Evolutionary conservation across 2,113 vertebrate species (phyloP), one percentile per base, ranked within the genome.

Genomic region (Bungarus multicinctus): DNA sequence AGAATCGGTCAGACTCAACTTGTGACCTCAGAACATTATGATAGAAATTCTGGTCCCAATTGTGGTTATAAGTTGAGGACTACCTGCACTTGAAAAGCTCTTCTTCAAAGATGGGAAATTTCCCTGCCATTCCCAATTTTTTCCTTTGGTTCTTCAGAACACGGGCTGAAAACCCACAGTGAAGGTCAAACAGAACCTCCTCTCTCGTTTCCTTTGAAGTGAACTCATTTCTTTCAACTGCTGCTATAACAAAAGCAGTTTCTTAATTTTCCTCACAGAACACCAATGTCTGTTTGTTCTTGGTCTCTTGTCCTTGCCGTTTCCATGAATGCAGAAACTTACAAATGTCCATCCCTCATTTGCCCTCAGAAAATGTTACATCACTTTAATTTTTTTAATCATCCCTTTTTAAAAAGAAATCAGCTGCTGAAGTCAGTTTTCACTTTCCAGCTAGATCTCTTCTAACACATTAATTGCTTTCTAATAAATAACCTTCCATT

Each of bases 261-360:
- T 12, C 50, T 20, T 4, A 43, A 34, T n/a, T n/a, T 54, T 1
- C 20, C 30, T 16, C 16, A n/a, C 0, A 6, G 27, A 88, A 11
- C 16, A 18, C 50, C 27, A 50, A n/a, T 54, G 14, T 4, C 27
- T 47, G 57, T 11, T 60, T 60, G 23, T 60, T 64, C 18, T 6
- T 34, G 64, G 23, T 27, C 27, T 22, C 5, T 0, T 11, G 5
- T 85, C 91, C 85, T 91, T 22, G n/a, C n/a, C 9, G 58, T 30
- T 86, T 25, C 88, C 22, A 43, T 74, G 69, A 54, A 0, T 3
- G 50, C 53, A 50, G 1, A 86, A 60, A 34, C 18, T 18, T 52
- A 39, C 4, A 0, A 91, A 86, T 30, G 39, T n/a, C 11, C 1
- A 11, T 43, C 45, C 20, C 11, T 30, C 92, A 0, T 0, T 55